Conservation (phyloP, 2,797 vertebrate genomes). For the Synanceia verrucosa region DNA sequence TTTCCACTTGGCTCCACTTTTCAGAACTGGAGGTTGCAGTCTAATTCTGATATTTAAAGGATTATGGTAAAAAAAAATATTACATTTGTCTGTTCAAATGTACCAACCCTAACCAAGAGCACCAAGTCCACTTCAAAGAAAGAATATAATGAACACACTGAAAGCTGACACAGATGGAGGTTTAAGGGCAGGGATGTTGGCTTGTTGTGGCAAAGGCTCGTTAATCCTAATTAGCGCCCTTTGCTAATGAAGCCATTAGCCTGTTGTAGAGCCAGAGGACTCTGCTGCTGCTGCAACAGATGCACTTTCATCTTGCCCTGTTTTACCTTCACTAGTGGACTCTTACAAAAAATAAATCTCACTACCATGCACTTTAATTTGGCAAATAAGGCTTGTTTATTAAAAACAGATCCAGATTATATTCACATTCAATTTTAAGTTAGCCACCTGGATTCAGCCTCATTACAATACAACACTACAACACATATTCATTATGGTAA, state of each 20-base stretch:
- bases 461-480: background rate
- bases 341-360: slow-evolving; percentile 6
- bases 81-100: background rate
- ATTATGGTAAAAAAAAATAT: too few species aligned
- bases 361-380: slow-evolving; percentile 6
- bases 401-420: background rate
- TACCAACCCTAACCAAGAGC: background rate
- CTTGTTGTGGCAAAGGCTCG: slow-evolving; percentile 44
- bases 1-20: too few species aligned
- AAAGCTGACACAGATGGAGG: slow-evolving; percentile 26
- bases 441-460: slow-evolving; percentile 1
- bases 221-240: slow-evolving; percentile 76
- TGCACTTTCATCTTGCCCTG: slow-evolving; percentile 14
- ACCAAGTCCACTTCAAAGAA: background rate
- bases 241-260: slow-evolving; percentile 69
- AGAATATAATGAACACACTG: background rate
- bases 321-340: slow-evolving; percentile 31
- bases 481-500: background rate
- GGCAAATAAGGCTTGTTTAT: slow-evolving; percentile 9
- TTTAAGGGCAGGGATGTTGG: slow-evolving; percentile 40
- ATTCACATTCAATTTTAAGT: background rate
- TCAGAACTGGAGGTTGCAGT: too few species aligned
- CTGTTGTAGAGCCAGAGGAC: slow-evolving; percentile 40
- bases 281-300: slow-evolving; percentile 22
- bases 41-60: too few species aligned